Percentiles rank a stretch among this genome's conserved stretches.
Evolutionary conservation across 1,140 invertebrate genomes (phyloP).

Genomic region (Fopius arisanus): DNA sequence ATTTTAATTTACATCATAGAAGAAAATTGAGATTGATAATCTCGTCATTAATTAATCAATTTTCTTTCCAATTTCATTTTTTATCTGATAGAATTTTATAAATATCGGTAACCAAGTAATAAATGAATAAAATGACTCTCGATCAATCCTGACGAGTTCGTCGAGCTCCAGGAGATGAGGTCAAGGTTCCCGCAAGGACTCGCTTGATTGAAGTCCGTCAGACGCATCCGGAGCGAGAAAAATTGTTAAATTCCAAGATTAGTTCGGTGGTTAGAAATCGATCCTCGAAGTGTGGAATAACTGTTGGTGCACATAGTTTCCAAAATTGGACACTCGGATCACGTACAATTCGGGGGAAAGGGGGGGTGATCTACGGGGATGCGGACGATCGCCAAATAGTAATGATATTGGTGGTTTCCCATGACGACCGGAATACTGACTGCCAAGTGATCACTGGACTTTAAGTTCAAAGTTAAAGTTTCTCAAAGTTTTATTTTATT

Average conservation of each 20-base stretch:
- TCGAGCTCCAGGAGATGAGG: no score
- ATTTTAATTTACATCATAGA: no score
- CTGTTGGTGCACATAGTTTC: neutral
- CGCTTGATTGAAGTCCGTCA: neutral
- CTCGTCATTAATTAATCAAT: no score
- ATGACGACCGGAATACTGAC: neutral
- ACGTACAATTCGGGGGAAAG: neutral
- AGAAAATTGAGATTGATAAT: no score
- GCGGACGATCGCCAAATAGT: neutral
- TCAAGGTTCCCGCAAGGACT: no score
- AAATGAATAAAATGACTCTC: no score
- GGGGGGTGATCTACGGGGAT: neutral
- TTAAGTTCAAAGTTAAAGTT: neutral
- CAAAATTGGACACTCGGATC: constrained; percentile 1
- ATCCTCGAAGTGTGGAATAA: neutral
- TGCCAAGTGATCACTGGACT: neutral
- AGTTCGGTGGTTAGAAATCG: neutral
- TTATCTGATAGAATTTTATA: no score
- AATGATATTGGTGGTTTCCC: constrained; percentile 7
- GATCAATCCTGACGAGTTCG: no score
- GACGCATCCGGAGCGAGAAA: neutral
- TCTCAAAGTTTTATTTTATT: neutral
- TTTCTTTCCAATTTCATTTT: no score
- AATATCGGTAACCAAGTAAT: no score
- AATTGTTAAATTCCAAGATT: neutral